Base-by-base conservation (phyloP, 2,888 invertebrate species). In the Pterostichus niger region DNA sequence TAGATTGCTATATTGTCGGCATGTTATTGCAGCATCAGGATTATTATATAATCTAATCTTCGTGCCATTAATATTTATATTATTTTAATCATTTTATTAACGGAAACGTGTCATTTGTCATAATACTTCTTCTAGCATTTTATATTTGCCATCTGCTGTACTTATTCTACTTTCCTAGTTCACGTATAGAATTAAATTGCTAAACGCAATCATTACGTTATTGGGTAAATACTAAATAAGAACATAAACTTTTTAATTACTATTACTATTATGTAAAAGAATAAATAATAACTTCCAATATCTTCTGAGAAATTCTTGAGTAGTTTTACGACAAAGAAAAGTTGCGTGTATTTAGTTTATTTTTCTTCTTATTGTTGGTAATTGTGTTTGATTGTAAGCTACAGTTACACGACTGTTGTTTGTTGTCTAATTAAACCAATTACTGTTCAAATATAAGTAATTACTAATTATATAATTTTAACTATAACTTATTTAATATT, bases 381-480 rank as follows among this genome's bases (percentile, higher is more conserved):
- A 64, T 64, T 61, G 61, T 24, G 13, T 9, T 5, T 61, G 24
- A 24, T 24, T 40, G 40, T 40, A 40, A 40, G 40, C 40, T 9
- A 75, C 49, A 75, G 49, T 75, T 75, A 49, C 75, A 52, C 49
- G 75, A 49, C 52, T 52, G 17, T 24, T 17, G 17, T n/a, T 52
- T 59, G 59, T 59, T 24, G 52, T 33, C 75, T 75, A 75, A 31
- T 75, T 49, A 49, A 52, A 75, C 11, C 49, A 75, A 75, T 75
- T 49, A 75, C 40, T 24, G n/a, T n/a, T 75, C 40, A 40, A 15
- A 49, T 49, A 31, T 24, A n/a, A n/a, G 75, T 44, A 31, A 75
- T 75, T 75, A n/a, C 52, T 44, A 31, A 75, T 75, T 75, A 75
- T 75, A 71, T 71, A 71, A 71, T 71, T 49, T 31, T 6, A 64